phyloP scores from a whole-genome alignment of 2,888 invertebrate genomes.

The Andrena praecox region DNA sequence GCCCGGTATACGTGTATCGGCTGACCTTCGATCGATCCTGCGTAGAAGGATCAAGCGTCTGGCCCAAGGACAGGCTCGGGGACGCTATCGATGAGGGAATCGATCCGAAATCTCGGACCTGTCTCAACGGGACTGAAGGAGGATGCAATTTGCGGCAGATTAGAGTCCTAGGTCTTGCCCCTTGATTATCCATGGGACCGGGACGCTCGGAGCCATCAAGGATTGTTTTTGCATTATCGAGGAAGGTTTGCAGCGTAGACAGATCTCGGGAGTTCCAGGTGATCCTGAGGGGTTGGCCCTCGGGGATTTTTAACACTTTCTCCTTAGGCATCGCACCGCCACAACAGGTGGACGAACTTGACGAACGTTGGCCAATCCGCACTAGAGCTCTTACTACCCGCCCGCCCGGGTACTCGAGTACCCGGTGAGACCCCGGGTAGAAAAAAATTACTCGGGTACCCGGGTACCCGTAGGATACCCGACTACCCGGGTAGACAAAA shows the following conservation, averaged over 20 bases:
- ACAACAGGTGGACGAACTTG: too few relatives aligned
- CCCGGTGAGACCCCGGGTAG: too few relatives aligned
- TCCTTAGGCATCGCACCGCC: too few relatives aligned
- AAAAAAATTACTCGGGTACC: too few relatives aligned
- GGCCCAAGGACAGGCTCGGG: conserved; percentile 61
- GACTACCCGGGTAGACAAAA: too few relatives aligned
- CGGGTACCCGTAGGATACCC: too few relatives aligned
- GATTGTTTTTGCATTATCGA: not conserved
- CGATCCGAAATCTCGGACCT: conserved; percentile 44
- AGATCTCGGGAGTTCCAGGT: too few relatives aligned
- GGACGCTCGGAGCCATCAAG: not conserved
- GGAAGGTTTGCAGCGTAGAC: too few relatives aligned
- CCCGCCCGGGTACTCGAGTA: too few relatives aligned
- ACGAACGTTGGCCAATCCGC: not conserved
- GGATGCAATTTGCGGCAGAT: conserved; percentile 4
- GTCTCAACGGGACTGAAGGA: not conserved
- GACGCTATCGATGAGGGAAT: conserved; percentile 67
- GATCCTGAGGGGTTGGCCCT: too few relatives aligned
- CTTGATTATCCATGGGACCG: not conserved
- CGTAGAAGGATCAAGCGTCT: conserved; percentile 60
- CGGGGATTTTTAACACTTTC: too few relatives aligned
- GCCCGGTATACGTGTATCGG: conserved; percentile 73
- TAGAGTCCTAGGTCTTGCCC: not conserved
- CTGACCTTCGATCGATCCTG: conserved; percentile 77
- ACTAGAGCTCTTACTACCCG: too few relatives aligned